Evolutionary conservation across 2,113 vertebrate species (phyloP), one percentile per base, ranked within the genome.

Genomic region (Ammodytes dubius): DNA sequence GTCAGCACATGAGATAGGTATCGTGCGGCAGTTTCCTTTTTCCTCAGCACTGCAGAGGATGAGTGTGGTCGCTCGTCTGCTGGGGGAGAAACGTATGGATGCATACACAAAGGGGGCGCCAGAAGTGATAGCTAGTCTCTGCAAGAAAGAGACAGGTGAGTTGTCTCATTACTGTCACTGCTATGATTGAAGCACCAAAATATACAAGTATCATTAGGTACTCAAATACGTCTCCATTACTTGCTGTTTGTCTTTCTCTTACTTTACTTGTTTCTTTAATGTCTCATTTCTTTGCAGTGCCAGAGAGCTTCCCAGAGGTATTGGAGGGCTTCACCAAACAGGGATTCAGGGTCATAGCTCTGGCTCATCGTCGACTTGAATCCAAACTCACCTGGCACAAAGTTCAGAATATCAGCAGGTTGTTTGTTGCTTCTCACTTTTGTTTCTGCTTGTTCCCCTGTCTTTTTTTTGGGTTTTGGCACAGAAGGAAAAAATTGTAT

Each of bases 1-100:
- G 98, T 92, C 94, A 2, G 83, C 93, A 64, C 97, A 99, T 70
- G 98, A 99, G 88, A 99, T 99, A 12, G 98, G 98, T 85, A 98
- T 99, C 0, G 97, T 99, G 70, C 96, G 97, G 4, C 98, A 99
- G 95, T 99, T 99, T 84, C 98, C 98, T 0, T 99, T 99, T 91
- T 99, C 98, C 45, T 99, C 98, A 4, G 96, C 94, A 8, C 70
- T 97, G 81, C 98, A 99, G 90, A 96, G 98, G 64, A 99, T 98
- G 98, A 96, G 96, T 74, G 97, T 99, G 11, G 95, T 99, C 54
- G 95, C 96, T 0, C 96, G 97, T 80, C 93, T 96, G 56, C 94
- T 99, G 0, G 97, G 97, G 39, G 97, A 97, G 83, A 99, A 97
- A 87, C 96, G 96, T 56, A 99, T 99, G 98, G 97, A 99, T 43